These are phyloP conservation scores for Lasioglossum oenotherae DNA, from an alignment of 2,888 invertebrate species.

Conservation along the genomic window DNA sequence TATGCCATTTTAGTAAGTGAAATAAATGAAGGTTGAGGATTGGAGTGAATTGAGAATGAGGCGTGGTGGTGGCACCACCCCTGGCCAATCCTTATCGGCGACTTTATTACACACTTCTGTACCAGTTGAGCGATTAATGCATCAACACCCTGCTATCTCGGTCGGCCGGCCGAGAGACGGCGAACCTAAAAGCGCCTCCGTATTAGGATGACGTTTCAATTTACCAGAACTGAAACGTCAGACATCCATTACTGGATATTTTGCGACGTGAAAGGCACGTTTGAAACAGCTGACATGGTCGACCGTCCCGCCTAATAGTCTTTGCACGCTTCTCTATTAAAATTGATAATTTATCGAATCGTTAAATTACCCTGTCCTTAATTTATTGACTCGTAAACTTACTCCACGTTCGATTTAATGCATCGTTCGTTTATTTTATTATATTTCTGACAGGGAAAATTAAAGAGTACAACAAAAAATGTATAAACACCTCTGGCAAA, in stretches of 20 bases:
- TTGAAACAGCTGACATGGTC: neutral
- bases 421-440: neutral
- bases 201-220: slow-evolving; percentile 31
- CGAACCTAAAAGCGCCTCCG: slow-evolving; percentile 13
- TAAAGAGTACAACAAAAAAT: too few species aligned
- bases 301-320: neutral
- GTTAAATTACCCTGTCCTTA: neutral
- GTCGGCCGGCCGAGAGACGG: neutral
- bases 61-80: neutral
- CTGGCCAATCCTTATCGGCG: slow-evolving; percentile 25
- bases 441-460: too few species aligned
- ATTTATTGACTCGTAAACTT: neutral
- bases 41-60: neutral
- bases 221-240: neutral
- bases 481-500: too few species aligned
- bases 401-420: neutral
- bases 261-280: neutral
- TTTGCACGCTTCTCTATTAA: neutral
- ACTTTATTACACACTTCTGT: slow-evolving; percentile 20
- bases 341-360: neutral
- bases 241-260: neutral
- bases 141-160: slow-evolving; percentile 18
- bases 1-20: neutral
- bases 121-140: slow-evolving; percentile 46
- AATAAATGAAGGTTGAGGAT: neutral